Evolutionary conservation across 2,888 invertebrate species (phyloP).

Genomic region (Leptopilina myrica): DNA sequence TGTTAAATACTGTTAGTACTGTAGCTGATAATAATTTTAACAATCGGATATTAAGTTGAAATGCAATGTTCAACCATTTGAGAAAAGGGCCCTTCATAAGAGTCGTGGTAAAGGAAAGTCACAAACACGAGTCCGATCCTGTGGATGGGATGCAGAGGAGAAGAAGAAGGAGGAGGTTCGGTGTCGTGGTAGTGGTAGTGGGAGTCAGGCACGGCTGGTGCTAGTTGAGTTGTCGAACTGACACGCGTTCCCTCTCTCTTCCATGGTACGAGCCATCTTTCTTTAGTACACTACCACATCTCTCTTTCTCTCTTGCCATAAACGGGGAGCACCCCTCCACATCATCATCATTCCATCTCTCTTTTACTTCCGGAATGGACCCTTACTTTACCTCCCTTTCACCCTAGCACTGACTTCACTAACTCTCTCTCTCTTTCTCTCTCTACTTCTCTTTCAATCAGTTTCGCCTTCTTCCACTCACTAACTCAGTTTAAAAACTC

Average conservation of each 20-base stretch:
- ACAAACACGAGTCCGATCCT: slow-evolving; percentile 43
- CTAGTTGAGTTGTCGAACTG: slow-evolving; percentile 77
- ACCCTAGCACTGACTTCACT: slow-evolving; percentile 35
- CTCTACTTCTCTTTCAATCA: slow-evolving; percentile 4
- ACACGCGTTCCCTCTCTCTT: slow-evolving; percentile 69
- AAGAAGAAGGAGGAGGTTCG: slow-evolving; percentile 48
- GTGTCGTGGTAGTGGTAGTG: slow-evolving; percentile 57
- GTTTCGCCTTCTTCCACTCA: slow-evolving; percentile 2
- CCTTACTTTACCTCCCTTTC: slow-evolving; percentile 41
- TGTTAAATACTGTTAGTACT: no score
- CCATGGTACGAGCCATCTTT: slow-evolving; percentile 48
- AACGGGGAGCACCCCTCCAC: slow-evolving; percentile 48
- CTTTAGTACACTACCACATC: slow-evolving; percentile 45
- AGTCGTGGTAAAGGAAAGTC: slow-evolving; percentile 48
- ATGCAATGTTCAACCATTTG: slow-evolving; percentile 16
- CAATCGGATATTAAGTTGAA: not conserved
- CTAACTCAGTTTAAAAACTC: slow-evolving; percentile 30
- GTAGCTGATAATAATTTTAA: not conserved
- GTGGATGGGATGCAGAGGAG: slow-evolving; percentile 39
- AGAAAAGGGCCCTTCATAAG: slow-evolving; percentile 13
- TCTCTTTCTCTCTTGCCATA: slow-evolving; percentile 59
- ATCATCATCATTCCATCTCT: slow-evolving; percentile 42
- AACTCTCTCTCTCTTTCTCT: slow-evolving; percentile 43
- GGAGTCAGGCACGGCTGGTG: slow-evolving; percentile 71
- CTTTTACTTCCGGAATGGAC: slow-evolving; percentile 44